Evolutionary conservation across 2,888 invertebrate species (phyloP), one percentile per base, ranked within the genome.

Genomic region (Macrophya annulata): DNA sequence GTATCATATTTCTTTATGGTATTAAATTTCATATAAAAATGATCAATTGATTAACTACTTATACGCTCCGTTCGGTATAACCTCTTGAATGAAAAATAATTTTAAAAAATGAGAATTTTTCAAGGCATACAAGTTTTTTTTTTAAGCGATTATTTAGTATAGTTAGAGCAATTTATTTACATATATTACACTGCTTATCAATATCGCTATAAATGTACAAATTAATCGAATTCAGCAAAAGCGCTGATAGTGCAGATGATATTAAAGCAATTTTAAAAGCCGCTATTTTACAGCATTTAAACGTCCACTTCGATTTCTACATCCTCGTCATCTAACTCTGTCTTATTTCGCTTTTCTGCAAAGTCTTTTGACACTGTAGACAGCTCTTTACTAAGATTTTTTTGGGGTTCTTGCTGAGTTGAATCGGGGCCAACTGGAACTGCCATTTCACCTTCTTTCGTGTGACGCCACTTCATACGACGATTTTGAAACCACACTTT

Each of bases 401-500:
- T 86, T 15, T 86, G 43, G 6, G 85, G 62, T 10, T 90, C 89
- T 43, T 89, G 90, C 37, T 91, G 90, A 0, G 88, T 88, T 1
- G 90, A 89, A 68, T 90, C 89, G 0, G 89, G 85, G 48, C 87
- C 89, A 9, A 87, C 71, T 1, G 88, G 55, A 1, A 86, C 65
- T 15, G 85, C 45, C 43, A 71, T 88, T 31, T 92, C 92, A 48
- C 95, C 95, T 89, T 97, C 96, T 88, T 96, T 96, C 48, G 96
- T 96, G 90, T 98, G 97, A 0, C 98, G 95, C 97, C 97, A 98
- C 93, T 98, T 98, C 97, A 98, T 98, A 85, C 98, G 95, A 0
- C 98, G 95, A 90, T 98, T 98, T 94, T 98, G 98, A 93, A 98
- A 98, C 98, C 98, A 98, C 3, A 98, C 98, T 94, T 98, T 98